Percentiles rank a stretch among this genome's conserved stretches.
These are phyloP conservation scores for Sitobion miscanthi DNA, from an alignment of 1,140 invertebrate species.

Conservation along the genomic window DNA sequence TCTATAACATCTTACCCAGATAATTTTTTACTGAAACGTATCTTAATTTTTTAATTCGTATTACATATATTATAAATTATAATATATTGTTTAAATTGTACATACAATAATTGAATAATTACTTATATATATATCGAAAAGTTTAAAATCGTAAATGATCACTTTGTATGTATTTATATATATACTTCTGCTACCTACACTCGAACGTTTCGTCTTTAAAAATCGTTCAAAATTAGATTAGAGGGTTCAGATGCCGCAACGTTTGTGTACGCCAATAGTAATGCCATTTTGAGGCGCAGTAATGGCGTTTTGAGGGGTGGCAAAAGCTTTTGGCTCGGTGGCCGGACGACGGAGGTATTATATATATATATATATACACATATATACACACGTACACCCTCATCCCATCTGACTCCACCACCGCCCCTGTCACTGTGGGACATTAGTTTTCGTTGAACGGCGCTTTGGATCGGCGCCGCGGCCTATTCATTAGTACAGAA, in stretches of 20 bases:
- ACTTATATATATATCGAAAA: background rate
- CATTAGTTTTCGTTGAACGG: conserved; percentile 37
- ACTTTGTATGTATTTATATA: background rate
- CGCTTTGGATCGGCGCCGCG: background rate
- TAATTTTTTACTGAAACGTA: too few species aligned
- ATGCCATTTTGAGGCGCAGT: conserved; percentile 17
- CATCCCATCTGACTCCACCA: too few species aligned
- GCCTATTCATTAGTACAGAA: conserved; percentile 32
- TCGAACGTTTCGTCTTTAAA: conserved; percentile 11
- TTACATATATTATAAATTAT: background rate
- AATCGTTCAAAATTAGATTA: conserved; percentile 51
- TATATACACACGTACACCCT: background rate
- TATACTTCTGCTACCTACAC: background rate
- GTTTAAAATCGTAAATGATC: background rate
- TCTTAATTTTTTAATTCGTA: too few species aligned
- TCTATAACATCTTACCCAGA: too few species aligned
- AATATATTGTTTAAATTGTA: background rate
- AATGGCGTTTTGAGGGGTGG: conserved; percentile 44
- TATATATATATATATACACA: background rate
- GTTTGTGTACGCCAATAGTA: conserved; percentile 32
- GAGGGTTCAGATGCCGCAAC: background rate
- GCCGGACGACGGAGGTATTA: background rate
- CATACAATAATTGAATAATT: background rate
- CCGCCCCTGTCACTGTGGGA: background rate
- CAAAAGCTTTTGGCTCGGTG: conserved; percentile 19